Evolutionary conservation across 37 sponge, comb jelly and placozoan genomes (phyloP), one percentile per base, ranked within the genome.

Genomic region (Aplysina aerophoba): DNA sequence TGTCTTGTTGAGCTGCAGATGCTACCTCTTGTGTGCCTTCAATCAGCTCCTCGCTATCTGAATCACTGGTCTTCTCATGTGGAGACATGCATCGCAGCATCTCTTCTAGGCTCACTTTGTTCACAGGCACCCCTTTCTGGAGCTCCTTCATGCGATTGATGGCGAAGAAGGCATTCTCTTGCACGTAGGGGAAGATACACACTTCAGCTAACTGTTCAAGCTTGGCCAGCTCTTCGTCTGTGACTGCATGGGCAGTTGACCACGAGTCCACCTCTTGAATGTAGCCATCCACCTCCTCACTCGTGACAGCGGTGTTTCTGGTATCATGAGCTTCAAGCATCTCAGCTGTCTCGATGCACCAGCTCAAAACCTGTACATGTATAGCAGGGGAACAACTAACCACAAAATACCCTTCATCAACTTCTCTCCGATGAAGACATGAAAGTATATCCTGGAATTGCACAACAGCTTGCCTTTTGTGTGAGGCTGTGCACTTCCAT

Each of bases 131-230:
- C 5, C 86, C 58, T 60, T 90, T 91, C 30, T 44, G 59, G 8
- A 90, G 85, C 50, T 94, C 94, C 22, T 56, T 57, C 6, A 86
- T 85, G 21, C 94, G 85, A 41, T 90, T 90, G 80, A 79, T 64
- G 25, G 94, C 91, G 83, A 94, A 87, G 1, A 59, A 22, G n/a
- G 89, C 86, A 36, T 71, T 90, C 37, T 88, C 88, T 75, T 86
- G 85, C 21, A 82, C 69, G 77, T 67, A 86, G 3, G 35, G 59
- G 36, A 64, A 53, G 56, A 17, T 79, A 82, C 44, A 71, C 40
- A 6, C n/a, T 15, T 90, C 91, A 0, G 69, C 78, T 25, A 85
- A 69, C 53, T 94, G 81, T 11, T 35, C 38, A 15, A 94, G 80
- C 64, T 86, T 50, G 15, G 72, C 31, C 62, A 85, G 69, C 21